These are phyloP conservation scores for Venustaconcha ellipsiformis DNA, from an alignment of 1,140 invertebrate species.

Conservation along the genomic window DNA sequence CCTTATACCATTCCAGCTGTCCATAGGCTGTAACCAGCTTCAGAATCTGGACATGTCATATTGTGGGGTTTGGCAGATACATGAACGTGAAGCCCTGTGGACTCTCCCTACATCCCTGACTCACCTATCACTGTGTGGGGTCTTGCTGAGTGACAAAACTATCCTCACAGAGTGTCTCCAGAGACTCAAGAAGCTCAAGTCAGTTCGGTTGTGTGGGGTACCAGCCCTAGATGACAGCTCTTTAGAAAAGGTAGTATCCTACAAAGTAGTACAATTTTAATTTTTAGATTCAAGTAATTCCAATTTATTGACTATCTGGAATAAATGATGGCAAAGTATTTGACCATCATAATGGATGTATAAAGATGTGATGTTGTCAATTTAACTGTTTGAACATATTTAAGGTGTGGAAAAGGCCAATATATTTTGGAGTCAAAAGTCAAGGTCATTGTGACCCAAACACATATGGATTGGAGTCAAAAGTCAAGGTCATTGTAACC, in stretches of 20 bases:
- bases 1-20: conserved; percentile 41
- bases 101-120: conserved; percentile 55
- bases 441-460: no score
- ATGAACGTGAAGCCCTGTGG: conserved; percentile 51
- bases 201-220: conserved; percentile 59
- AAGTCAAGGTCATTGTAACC: no score
- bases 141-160: conserved; percentile 49
- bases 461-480: no score
- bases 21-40: conserved; percentile 55
- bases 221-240: conserved; percentile 57
- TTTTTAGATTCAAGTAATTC: no score
- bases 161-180: conserved; percentile 57
- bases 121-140: conserved; percentile 57
- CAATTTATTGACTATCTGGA: no score
- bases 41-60: conserved; percentile 60
- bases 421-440: no score
- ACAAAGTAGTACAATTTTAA: not conserved
- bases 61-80: conserved; percentile 49
- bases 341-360: no score
- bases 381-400: no score
- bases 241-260: conserved; percentile 43
- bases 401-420: no score
- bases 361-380: no score
- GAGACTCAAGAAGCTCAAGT: conserved; percentile 46
- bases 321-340: no score